A percentile compares a stretch with the other conserved stretches of the same genome.
Conservation (phyloP, 2,113 vertebrate species). For the Perccottus glenii region DNA sequence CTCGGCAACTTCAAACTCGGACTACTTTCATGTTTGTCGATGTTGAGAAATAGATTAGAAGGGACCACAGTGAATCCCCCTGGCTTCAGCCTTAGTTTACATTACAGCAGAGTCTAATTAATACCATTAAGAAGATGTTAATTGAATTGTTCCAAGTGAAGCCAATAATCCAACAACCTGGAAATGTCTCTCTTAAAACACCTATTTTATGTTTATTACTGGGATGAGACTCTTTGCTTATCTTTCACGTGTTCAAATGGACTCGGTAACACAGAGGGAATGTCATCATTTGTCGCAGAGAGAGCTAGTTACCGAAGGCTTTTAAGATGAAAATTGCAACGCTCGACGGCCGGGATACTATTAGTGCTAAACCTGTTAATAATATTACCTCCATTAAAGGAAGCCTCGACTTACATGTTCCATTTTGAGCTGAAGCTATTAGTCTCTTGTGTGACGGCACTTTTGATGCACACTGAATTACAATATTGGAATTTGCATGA, state of each 20-base stretch:
- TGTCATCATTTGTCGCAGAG: slow-evolving; percentile 34
- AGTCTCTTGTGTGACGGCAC: slow-evolving; percentile 44
- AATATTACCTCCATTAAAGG: slow-evolving; percentile 28
- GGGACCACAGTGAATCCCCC: slow-evolving; percentile 52
- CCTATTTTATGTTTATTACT: slow-evolving; percentile 58
- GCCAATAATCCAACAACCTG: slow-evolving; percentile 47
- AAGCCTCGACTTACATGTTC: slow-evolving; percentile 20
- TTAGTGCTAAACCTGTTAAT: slow-evolving; percentile 35
- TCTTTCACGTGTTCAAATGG: slow-evolving; percentile 38
- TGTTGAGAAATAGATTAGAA: slow-evolving; percentile 53
- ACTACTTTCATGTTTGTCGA: slow-evolving; percentile 51
- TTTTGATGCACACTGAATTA: slow-evolving; percentile 52
- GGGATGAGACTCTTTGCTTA: slow-evolving; percentile 49
- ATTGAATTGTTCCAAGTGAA: slow-evolving; percentile 60
- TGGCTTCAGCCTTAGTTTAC: slow-evolving; percentile 30
- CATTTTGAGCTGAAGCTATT: slow-evolving; percentile 43
- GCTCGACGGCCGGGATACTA: slow-evolving; percentile 29
- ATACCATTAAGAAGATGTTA: slow-evolving; percentile 43
- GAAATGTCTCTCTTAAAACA: slow-evolving; percentile 49
- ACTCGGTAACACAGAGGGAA: slow-evolving; percentile 33
- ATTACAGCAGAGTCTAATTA: slow-evolving; percentile 39
- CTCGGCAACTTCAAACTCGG: slow-evolving; percentile 27
- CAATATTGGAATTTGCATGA: slow-evolving; percentile 61
- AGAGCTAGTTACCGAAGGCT: slow-evolving; percentile 21
- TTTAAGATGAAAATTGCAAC: slow-evolving; percentile 24